These are phyloP conservation scores for Carterocephalus palaemon DNA, from an alignment of 2,888 invertebrate genomes.

Conservation along the genomic window DNA sequence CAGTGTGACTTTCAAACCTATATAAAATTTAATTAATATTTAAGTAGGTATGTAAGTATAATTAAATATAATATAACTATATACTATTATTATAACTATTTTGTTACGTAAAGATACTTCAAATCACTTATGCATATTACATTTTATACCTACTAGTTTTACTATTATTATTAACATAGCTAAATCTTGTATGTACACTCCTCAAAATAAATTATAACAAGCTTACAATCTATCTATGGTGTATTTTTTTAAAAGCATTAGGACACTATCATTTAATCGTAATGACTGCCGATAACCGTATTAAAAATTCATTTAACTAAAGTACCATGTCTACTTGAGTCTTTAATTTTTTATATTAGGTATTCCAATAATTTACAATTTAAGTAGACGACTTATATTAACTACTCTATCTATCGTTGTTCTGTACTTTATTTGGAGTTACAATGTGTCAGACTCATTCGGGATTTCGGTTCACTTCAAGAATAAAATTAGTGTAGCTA, in stretches of 20 bases:
- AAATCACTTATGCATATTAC: constrained; percentile 33
- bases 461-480: too few relatives aligned
- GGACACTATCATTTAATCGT: constrained; percentile 32
- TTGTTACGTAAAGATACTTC: constrained; percentile 8
- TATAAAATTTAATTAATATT: neutral
- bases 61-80: neutral
- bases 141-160: too few relatives aligned
- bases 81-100: neutral
- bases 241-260: constrained; percentile 14
- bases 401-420: constrained; percentile 60
- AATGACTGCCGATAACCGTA: constrained; percentile 45
- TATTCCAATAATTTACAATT: constrained; percentile 41
- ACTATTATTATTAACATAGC: constrained; percentile 6
- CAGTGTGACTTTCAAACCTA: too few relatives aligned
- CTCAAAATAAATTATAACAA: constrained; percentile 33
- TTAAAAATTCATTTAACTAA: constrained; percentile 42
- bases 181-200: constrained; percentile 32
- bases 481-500: too few relatives aligned
- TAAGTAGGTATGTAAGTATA: neutral
- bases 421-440: constrained; percentile 43
- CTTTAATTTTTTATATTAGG: constrained; percentile 47
- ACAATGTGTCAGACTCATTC: constrained; percentile 48
- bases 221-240: constrained; percentile 28
- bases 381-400: constrained; percentile 44
- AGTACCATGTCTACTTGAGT: constrained; percentile 41